These are phyloP conservation scores for Monopis laevigella DNA, from an alignment of 2,888 invertebrate genomes.

Conservation along the genomic window DNA sequence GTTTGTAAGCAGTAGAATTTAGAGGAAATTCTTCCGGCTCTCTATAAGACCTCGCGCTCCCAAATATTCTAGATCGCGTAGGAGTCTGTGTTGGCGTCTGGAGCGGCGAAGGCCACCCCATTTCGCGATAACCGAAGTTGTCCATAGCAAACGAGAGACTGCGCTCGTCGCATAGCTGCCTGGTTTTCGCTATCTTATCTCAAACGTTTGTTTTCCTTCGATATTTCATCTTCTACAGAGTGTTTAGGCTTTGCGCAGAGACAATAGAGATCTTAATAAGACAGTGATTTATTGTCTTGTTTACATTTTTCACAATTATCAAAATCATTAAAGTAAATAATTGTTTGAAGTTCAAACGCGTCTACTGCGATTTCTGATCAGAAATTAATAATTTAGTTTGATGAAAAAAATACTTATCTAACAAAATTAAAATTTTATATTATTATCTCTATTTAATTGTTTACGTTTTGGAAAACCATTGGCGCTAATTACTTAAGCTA, in stretches of 20 bases:
- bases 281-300: conserved; percentile 21
- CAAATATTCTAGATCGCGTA: conserved; percentile 35
- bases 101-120: conserved; percentile 57
- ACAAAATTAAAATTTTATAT: too few relatives aligned
- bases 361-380: too few relatives aligned
- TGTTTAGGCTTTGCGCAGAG: conserved; percentile 32
- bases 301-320: conserved; percentile 2
- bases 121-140: conserved; percentile 71
- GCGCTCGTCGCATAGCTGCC: conserved; percentile 23
- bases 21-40: conserved; percentile 67
- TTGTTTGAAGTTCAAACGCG: too few relatives aligned
- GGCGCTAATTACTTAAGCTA: too few relatives aligned
- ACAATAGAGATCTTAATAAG: conserved; percentile 38
- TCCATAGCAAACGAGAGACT: conserved; percentile 60
- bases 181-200: conserved; percentile 47
- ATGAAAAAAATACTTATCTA: too few relatives aligned
- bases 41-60: conserved; percentile 54
- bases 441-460: too few relatives aligned
- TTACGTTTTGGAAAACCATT: too few relatives aligned
- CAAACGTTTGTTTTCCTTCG: conserved; percentile 11
- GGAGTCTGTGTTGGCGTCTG: conserved; percentile 40
- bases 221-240: conserved; percentile 18
- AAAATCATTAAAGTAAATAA: too few relatives aligned
- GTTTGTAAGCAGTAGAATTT: conserved; percentile 49
- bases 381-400: too few relatives aligned